Percentiles rank a stretch among this genome's conserved stretches.
Conservation (phyloP, 2,888 invertebrate species). For the Nomada flava region DNA sequence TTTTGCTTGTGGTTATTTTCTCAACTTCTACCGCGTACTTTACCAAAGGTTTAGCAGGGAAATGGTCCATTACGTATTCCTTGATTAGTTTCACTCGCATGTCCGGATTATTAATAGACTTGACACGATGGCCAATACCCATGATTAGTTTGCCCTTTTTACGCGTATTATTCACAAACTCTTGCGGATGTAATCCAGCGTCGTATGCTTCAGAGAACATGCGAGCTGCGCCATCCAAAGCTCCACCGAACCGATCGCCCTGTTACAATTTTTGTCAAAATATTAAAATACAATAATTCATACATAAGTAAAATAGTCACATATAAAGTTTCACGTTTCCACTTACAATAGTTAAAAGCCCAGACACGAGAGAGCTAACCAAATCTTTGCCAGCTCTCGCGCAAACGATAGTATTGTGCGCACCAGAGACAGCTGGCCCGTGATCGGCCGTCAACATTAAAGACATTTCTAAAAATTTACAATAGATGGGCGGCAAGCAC, state of each 20-base stretch:
- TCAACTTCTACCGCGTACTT: slow-evolving; percentile 99
- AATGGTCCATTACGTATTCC: slow-evolving; percentile 96
- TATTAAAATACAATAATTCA: neutral
- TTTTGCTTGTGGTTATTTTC: slow-evolving; percentile 99
- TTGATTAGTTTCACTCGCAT: slow-evolving; percentile 98
- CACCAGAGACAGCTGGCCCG: slow-evolving; percentile 99
- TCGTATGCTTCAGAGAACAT: slow-evolving; percentile 99
- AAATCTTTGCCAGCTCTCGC: slow-evolving; percentile 99
- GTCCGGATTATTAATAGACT: slow-evolving; percentile 99
- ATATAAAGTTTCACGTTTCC: neutral
- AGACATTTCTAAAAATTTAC: slow-evolving; percentile 99
- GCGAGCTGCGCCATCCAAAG: slow-evolving; percentile 98
- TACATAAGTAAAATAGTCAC: neutral
- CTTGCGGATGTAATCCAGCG: slow-evolving; percentile 96
- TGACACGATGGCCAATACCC: slow-evolving; percentile 98
- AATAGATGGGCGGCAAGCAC: slow-evolving; percentile 96
- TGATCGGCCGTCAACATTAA: slow-evolving; percentile 99
- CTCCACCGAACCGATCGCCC: slow-evolving; percentile 99
- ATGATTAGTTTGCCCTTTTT: slow-evolving; percentile 99
- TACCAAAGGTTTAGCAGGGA: slow-evolving; percentile 97
- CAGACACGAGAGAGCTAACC: slow-evolving; percentile 97
- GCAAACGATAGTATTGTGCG: slow-evolving; percentile 99
- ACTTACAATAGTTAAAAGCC: slow-evolving; percentile 97
- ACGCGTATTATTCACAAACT: slow-evolving; percentile 99
- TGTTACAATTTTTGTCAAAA: slow-evolving; percentile 83